Evolutionary conservation across 2,797 vertebrate genomes (phyloP), one percentile per base, ranked within the genome.

Genomic region (Paramormyrops hopkinsi): DNA sequence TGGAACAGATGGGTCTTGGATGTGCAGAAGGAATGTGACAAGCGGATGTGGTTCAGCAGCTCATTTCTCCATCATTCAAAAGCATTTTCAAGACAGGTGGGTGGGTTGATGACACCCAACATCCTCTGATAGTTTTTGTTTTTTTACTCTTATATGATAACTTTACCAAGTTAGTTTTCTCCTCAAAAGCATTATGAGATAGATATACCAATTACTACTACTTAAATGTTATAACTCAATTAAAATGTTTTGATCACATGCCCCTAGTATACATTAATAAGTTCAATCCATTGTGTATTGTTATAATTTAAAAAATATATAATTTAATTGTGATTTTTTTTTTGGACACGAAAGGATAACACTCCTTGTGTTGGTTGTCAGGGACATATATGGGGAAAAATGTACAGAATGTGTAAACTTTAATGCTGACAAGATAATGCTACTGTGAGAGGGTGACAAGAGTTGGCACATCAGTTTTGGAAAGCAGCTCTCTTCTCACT

Each of bases 391-490:
- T 46, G 37, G 9, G 12, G 2, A 6, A 25, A 83, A 59, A 83
- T 83, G 11, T 84, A 17, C n/a, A 46, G 29, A 76, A 83, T 56
- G 33, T 83, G 88, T 84, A 56, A 89, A 46, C 88, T 53, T 22
- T 54, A 46, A 14, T 59, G 41, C 79, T 44, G 89, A 73, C 59
- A 51, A 89, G 56, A 69, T 86, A 86, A 69, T 86, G 56, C 65
- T 69, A 82, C 73, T 44, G 37, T 86, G 46, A 53, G 51, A 48
- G 54, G 86, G 12, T 88, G 69, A 59, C 65, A 51, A 46, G 17
- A 25, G 51, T 46, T 62, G 65, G 89, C 86, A 88, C 86, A 84
- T 50, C 41, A 62, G 53, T 65, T 90, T 56, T 82, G 88, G 85
- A 89, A 82, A 82, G n/a, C 44, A 50, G 19, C 53, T 25, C 25